Conservation (phyloP, 2,888 invertebrate species). For the Coenonympha glycerion region DNA sequence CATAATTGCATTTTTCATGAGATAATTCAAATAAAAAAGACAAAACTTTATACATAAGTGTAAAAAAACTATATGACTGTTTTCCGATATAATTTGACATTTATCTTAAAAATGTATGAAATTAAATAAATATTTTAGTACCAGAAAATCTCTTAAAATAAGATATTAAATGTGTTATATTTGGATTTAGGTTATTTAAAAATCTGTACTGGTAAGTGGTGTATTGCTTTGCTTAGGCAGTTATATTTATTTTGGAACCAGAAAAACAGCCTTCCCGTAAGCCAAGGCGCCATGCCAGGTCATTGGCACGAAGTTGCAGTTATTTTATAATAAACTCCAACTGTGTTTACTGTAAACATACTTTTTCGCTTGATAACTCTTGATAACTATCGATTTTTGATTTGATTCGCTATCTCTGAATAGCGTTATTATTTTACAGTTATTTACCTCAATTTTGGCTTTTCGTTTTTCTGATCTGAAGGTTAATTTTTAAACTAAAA, state of each 20-base stretch:
- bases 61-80: no score
- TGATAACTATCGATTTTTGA: conserved; percentile 15
- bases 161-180: no score
- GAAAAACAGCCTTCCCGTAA: conserved; percentile 55
- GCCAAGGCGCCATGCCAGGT: conserved; percentile 53
- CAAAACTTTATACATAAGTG: no score
- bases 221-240: conserved; percentile 1
- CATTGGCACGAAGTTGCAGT: conserved; percentile 71
- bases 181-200: no score
- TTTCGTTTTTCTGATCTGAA: not conserved
- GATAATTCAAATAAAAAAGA: no score
- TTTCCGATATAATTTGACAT: no score
- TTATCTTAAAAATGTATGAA: no score
- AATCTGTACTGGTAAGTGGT: not conserved
- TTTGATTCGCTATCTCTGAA: not conserved
- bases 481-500: no score
- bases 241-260: conserved; percentile 57
- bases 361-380: conserved; percentile 33
- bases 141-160: no score
- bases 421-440: conserved; percentile 19
- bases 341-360: conserved; percentile 56
- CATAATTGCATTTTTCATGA: no score
- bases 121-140: no score
- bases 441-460: conserved; percentile 13
- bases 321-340: conserved; percentile 63